Percentiles rank a stretch among this genome's conserved stretches.
Evolutionary conservation across 2,113 vertebrate genomes (phyloP).

Genomic region (Gnathonemus echidnorhynchus): DNA sequence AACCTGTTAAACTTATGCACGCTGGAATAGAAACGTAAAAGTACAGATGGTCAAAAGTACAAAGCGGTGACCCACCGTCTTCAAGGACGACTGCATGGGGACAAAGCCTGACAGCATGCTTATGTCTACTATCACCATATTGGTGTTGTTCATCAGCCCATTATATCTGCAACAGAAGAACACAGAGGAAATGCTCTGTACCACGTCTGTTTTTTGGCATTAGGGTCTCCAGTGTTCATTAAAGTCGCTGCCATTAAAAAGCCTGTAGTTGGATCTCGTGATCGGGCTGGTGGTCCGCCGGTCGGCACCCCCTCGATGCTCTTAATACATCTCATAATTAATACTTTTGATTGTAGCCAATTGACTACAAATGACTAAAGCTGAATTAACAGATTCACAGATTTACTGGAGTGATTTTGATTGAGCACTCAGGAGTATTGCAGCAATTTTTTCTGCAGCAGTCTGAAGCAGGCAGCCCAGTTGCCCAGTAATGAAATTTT

Average conservation of each 20-base stretch:
- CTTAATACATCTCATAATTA: background rate
- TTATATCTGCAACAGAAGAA: constrained; percentile 20
- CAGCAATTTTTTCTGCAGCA: background rate
- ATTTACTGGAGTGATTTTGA: background rate
- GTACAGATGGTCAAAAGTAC: background rate
- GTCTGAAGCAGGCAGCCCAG: background rate
- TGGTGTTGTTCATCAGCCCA: constrained; percentile 28
- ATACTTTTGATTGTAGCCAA: background rate
- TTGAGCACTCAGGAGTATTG: background rate
- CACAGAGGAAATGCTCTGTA: background rate
- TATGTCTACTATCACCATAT: constrained; percentile 56
- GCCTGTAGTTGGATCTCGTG: too few species aligned
- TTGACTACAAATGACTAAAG: background rate
- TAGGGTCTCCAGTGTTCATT: background rate
- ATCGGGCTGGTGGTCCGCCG: too few species aligned
- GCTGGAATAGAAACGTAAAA: background rate
- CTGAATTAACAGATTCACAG: background rate
- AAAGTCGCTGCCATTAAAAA: too few species aligned
- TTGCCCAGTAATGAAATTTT: background rate
- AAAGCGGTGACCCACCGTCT: constrained; percentile 11
- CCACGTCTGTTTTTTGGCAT: background rate
- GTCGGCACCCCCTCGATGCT: too few species aligned
- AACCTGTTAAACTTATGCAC: background rate
- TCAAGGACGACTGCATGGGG: constrained; percentile 30
- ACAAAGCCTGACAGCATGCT: constrained; percentile 52